phyloP scores from a whole-genome alignment of 2,888 invertebrate genomes.

The Keiferia lycopersicella region DNA sequence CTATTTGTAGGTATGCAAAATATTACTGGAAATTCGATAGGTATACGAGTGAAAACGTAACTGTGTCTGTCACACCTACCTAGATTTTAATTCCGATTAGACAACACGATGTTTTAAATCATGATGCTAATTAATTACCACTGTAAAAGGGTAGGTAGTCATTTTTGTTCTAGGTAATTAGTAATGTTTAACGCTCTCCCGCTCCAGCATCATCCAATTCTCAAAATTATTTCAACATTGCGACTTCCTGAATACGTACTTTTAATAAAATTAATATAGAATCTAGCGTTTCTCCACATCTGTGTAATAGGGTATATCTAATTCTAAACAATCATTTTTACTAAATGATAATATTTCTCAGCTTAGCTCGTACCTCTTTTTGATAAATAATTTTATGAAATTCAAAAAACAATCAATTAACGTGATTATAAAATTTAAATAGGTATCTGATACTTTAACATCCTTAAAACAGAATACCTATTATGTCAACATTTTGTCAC shows the following conservation, averaged over 20 bases:
- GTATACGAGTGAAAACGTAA: no score
- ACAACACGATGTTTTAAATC: no score
- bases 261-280: conserved; percentile 29
- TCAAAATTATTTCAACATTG: no score
- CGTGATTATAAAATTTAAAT: conserved; percentile 3
- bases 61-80: no score
- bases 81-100: no score
- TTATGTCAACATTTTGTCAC: not conserved
- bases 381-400: not conserved
- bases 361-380: conserved; percentile 9
- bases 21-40: no score
- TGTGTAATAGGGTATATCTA: conserved; percentile 8
- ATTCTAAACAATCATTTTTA: conserved; percentile 8
- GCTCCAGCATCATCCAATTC: no score
- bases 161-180: no score
- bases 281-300: conserved; percentile 39
- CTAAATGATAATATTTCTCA: conserved; percentile 12
- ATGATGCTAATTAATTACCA: no score
- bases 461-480: not conserved
- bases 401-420: not conserved
- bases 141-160: no score
- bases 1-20: no score
- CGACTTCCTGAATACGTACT: not conserved
- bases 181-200: no score
- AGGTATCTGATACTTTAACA: not conserved